These are phyloP conservation scores for Heterodera carotae DNA, from an alignment of 1,140 invertebrate genomes.

Conservation along the genomic window DNA sequence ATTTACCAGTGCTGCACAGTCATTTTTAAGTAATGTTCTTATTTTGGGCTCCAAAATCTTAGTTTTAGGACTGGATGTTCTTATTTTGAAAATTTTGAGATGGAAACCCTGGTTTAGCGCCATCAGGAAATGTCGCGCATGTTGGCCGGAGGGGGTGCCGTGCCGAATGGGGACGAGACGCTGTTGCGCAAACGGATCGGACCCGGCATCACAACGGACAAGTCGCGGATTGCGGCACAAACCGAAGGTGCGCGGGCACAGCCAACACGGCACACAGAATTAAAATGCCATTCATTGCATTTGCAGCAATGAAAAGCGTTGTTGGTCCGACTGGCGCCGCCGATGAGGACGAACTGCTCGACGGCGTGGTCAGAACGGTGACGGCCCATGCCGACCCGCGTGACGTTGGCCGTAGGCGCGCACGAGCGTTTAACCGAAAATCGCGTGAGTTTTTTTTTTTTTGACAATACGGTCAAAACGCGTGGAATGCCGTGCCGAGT, in stretches of 20 bases:
- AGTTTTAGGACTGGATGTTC: too few relatives aligned
- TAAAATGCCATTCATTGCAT: background rate
- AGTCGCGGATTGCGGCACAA: constrained; percentile 47
- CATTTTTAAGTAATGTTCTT: too few relatives aligned
- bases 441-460: constrained; percentile 46
- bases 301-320: constrained; percentile 38
- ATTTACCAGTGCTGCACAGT: too few relatives aligned
- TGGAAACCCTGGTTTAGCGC: too few relatives aligned
- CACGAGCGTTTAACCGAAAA: constrained; percentile 64
- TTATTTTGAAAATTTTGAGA: too few relatives aligned
- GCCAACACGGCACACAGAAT: background rate
- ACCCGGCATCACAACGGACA: constrained; percentile 47
- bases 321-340: constrained; percentile 34
- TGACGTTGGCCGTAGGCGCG: constrained; percentile 54
- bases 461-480: too few relatives aligned
- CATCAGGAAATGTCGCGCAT: constrained; percentile 62
- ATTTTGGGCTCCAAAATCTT: too few relatives aligned
- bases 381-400: constrained; percentile 60
- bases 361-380: constrained; percentile 64
- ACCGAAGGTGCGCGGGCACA: constrained; percentile 51
- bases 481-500: too few relatives aligned
- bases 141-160: constrained; percentile 40
- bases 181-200: constrained; percentile 45
- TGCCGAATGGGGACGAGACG: constrained; percentile 48
- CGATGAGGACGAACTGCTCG: constrained; percentile 60